phyloP scores from a whole-genome alignment of 2,797 vertebrate species.

The Trichosurus vulpecula region DNA sequence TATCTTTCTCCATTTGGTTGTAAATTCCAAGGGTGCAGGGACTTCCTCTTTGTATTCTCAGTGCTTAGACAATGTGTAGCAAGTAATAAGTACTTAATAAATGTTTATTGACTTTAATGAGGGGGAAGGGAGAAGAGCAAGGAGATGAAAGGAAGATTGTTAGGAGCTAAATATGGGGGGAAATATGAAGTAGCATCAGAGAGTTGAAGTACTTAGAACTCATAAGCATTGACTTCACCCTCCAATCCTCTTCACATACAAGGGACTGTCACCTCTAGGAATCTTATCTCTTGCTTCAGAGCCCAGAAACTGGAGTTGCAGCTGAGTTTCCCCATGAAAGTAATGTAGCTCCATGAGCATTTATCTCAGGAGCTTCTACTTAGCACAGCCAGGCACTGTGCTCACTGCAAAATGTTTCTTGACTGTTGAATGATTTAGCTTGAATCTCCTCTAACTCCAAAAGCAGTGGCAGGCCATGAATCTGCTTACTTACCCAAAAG shows the following conservation, averaged over 20 bases:
- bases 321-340: not conserved
- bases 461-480: not conserved
- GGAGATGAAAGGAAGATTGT: not conserved
- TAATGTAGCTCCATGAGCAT: not conserved
- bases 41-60: not conserved
- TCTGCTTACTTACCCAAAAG: not conserved
- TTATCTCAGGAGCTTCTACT: not conserved
- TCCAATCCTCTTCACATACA: not conserved
- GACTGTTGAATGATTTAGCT: not conserved
- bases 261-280: not conserved
- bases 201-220: not conserved
- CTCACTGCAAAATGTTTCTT: not conserved
- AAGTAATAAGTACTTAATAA: not conserved
- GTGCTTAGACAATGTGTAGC: not conserved
- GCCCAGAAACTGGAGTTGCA: not conserved
- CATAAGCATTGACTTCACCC: not conserved
- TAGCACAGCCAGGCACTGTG: not conserved
- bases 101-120: not conserved
- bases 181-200: not conserved
- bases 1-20: not conserved
- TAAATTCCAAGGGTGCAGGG: not conserved
- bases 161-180: not conserved
- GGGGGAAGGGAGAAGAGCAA: not conserved
- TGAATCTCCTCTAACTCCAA: not conserved
- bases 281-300: not conserved